Conservation (phyloP, 2,888 invertebrate species). For the Sminthurinus aureus region DNA sequence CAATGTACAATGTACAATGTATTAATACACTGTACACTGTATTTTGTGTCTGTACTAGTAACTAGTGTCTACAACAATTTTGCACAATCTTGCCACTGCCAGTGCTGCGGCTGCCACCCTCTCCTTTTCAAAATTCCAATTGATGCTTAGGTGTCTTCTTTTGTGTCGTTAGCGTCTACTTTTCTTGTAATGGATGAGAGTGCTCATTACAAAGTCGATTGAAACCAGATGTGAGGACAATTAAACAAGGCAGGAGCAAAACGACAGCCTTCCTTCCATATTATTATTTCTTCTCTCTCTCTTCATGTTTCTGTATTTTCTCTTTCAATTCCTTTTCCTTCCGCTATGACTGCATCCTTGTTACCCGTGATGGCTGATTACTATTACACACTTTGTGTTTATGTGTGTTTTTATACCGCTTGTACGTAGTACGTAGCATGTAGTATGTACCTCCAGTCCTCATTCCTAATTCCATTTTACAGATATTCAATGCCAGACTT, state of each 20-base stretch:
- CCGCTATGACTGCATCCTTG: too few species aligned
- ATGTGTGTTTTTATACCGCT: too few species aligned
- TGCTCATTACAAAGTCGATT: background rate
- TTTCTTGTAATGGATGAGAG: background rate
- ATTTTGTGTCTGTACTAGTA: background rate
- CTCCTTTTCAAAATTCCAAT: background rate
- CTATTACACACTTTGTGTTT: too few species aligned
- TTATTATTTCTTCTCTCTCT: too few species aligned
- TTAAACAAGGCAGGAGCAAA: background rate
- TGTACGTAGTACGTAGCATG: too few species aligned
- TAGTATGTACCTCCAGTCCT: too few species aligned
- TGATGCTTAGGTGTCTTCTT: background rate
- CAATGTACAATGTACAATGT: background rate
- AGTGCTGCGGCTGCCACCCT: background rate
- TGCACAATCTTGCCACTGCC: background rate
- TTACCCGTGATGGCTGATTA: too few species aligned
- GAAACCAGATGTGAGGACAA: constrained; percentile 1
- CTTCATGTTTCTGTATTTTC: too few species aligned
- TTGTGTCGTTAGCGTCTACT: background rate
- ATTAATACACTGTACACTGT: background rate
- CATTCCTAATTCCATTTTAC: too few species aligned
- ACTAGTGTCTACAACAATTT: background rate
- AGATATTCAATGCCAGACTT: too few species aligned
- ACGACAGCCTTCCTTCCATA: too few species aligned
- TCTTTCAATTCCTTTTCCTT: too few species aligned